Base-by-base conservation (phyloP, 2,888 invertebrate genomes). In the Pyrrhosoma nymphula region DNA sequence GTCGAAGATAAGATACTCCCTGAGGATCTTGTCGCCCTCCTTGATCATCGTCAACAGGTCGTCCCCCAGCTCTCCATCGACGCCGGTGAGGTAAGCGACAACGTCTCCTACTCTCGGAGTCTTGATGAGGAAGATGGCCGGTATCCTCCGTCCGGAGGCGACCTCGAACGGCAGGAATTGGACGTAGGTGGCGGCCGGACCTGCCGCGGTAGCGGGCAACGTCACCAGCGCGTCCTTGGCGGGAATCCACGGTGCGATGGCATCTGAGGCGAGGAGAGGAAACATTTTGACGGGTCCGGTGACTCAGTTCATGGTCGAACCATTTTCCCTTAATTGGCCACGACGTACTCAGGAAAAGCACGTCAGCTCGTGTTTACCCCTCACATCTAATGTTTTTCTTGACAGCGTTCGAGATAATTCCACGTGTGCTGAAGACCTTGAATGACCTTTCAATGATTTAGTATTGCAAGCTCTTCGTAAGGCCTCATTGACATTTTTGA, bases 141-240 rank as follows among this genome's bases (percentile, higher is more conserved):
- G 89, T 10, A 93, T 6, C 63, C 93, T 93, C 47, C 63, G 56
- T 35, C 69, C 63, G 26, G 26, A 26, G 63, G 47, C 26, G 30
- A 26, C 69, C 14, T 63, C 39, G 26, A n/a, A 0, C 26, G 47
- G n/a, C 89, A 26, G 56, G 89, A 89, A 55, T 26, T 55, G 93
- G 69, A 75, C 39, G 69, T 47, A 75, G 39, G 93, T 93, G 93
- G 75, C 39, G n/a, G 89, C 26, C 47, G 89, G 89, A n/a, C 56
- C 75, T n/a, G 26, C 93, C 4, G 23, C 23, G 47, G 93, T 26
- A 14, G 75, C 69, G 55, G 55, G 56, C 2, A 89, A 23, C 56
- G 69, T 93, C 93, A 69, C 39, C 69, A 93, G 30, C 4, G 18
- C 69, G 93, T 93, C 93, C 93, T 93, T 93, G 93, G 69, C 93